A percentile compares a stretch with the other conserved stretches of the same genome.
These are phyloP conservation scores for Acanthococcus lagerstroemiae DNA, from an alignment of 2,888 invertebrate genomes.

Conservation along the genomic window DNA sequence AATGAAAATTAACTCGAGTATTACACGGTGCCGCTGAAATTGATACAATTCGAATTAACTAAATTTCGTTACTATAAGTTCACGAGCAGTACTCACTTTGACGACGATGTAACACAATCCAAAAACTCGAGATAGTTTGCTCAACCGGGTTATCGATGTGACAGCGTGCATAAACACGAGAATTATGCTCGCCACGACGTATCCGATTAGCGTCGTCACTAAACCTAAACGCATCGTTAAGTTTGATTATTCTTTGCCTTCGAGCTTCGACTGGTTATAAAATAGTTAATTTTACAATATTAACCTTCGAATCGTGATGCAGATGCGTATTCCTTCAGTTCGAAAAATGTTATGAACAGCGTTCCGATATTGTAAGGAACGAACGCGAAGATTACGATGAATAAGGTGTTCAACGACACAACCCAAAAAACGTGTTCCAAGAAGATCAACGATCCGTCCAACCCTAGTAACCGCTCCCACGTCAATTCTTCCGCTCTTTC, in stretches of 20 bases:
- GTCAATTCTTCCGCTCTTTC: conserved; percentile 95
- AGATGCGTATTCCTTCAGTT: conserved; percentile 54
- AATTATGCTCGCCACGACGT: conserved; percentile 72
- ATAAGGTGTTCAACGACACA: conserved; percentile 89
- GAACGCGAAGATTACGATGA: conserved; percentile 94
- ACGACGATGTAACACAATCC: conserved; percentile 88
- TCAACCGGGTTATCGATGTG: conserved; percentile 67
- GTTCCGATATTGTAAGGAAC: conserved; percentile 92
- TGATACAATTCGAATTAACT: neutral
- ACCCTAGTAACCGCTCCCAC: conserved; percentile 79
- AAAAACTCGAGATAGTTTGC: conserved; percentile 69
- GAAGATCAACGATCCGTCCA: conserved; percentile 50
- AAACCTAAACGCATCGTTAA: conserved; percentile 42
- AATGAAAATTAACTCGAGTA: neutral
- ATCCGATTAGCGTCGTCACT: conserved; percentile 84
- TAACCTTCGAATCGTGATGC: conserved; percentile 80
- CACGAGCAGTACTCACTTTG: conserved; percentile 41
- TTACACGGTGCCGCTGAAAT: neutral
- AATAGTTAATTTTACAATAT: neutral
- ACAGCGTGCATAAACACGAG: conserved; percentile 75
- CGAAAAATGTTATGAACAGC: conserved; percentile 63
- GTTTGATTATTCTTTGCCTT: neutral
- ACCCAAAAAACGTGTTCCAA: conserved; percentile 99
- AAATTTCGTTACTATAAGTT: neutral
- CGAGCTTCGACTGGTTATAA: neutral